These are phyloP conservation scores for Siphamia tubifer DNA, from an alignment of 2,113 vertebrate species.

Conservation along the genomic window DNA sequence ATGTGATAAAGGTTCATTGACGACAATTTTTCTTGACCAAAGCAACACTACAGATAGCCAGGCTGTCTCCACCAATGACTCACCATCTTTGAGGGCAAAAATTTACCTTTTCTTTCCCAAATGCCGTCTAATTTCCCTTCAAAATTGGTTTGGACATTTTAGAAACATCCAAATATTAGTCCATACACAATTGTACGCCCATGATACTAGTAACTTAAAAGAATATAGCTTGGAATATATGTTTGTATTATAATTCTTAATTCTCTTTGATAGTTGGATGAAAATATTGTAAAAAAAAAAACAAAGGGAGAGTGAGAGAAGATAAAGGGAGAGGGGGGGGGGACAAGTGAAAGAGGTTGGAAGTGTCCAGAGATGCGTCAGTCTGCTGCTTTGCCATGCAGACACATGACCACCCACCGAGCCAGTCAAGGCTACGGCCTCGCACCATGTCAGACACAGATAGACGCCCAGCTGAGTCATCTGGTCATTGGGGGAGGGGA, in stretches of 20 bases:
- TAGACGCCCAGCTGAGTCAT: constrained; percentile 53
- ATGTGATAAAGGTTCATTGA: too few species aligned
- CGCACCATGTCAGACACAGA: constrained; percentile 53
- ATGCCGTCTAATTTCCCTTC: too few species aligned
- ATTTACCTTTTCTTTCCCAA: too few species aligned
- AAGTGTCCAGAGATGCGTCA: constrained; percentile 10
- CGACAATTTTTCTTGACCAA: too few species aligned
- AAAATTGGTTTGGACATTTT: too few species aligned
- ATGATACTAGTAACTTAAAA: too few species aligned
- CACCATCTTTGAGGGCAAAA: too few species aligned
- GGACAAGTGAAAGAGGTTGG: constrained; percentile 2
- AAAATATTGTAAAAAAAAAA: constrained; percentile 27
- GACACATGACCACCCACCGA: constrained; percentile 42
- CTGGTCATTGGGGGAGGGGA: constrained; percentile 36
- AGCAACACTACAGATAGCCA: too few species aligned
- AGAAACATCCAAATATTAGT: too few species aligned
- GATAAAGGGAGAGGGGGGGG: neutral
- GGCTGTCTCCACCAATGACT: too few species aligned
- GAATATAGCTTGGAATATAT: too few species aligned
- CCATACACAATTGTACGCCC: too few species aligned
- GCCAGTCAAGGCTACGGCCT: constrained; percentile 58
- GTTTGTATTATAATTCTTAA: constrained; percentile 18
- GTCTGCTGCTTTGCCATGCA: constrained; percentile 47
- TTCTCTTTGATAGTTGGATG: constrained; percentile 28
- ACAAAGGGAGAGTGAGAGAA: constrained; percentile 8